A percentile compares a stretch with the other conserved stretches of the same genome.
These are phyloP conservation scores for Gymnogyps californianus DNA, from an alignment of 2,113 vertebrate species.

Conservation along the genomic window DNA sequence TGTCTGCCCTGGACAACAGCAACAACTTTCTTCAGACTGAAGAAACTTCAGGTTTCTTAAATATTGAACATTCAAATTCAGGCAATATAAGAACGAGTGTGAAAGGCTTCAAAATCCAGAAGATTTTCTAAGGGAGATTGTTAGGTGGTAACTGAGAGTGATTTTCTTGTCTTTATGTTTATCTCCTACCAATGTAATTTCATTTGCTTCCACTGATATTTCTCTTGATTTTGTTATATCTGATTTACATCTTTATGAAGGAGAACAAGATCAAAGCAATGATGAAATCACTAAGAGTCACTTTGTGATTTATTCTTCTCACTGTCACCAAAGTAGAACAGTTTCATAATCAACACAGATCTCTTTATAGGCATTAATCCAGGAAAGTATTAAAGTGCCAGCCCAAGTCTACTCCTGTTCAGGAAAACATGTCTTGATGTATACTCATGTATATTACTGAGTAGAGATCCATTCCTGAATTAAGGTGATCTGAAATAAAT, in stretches of 20 bases:
- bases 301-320: background rate
- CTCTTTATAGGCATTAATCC: background rate
- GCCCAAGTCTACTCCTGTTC: background rate
- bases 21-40: background rate
- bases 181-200: background rate
- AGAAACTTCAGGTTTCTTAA: background rate
- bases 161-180: background rate
- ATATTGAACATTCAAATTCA: background rate
- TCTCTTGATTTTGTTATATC: background rate
- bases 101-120: background rate
- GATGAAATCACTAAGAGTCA: background rate
- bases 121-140: background rate
- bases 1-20: background rate
- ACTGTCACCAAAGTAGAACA: conserved; percentile 16
- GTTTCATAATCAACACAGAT: conserved; percentile 46
- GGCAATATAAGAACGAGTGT: background rate
- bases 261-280: conserved; percentile 17
- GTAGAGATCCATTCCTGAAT: background rate
- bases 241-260: background rate
- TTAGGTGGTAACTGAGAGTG: background rate
- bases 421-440: background rate
- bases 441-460: background rate
- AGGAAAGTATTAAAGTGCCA: background rate
- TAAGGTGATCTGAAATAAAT: background rate
- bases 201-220: background rate